phyloP scores from a whole-genome alignment of 2,797 vertebrate species.

The Arnoldichthys spilopterus region DNA sequence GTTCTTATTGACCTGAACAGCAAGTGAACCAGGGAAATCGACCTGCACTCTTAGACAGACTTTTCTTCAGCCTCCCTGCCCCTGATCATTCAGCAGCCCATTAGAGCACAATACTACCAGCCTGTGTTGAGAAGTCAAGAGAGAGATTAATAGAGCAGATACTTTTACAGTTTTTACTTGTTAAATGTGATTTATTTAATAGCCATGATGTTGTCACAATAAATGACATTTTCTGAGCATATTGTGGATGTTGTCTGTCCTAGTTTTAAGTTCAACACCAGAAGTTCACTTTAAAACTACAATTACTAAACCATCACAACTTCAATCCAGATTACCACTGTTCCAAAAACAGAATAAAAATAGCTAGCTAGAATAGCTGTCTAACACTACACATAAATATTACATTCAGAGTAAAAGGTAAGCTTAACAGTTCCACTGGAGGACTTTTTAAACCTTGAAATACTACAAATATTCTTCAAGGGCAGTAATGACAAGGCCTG shows the following conservation, averaged over 20 bases:
- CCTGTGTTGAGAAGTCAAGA: background rate
- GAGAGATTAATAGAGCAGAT: background rate
- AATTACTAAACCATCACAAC: no score
- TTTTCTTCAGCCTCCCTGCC: constrained; percentile 9
- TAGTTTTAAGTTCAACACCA: no score
- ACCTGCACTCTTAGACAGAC: constrained; percentile 16
- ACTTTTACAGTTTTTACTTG: background rate
- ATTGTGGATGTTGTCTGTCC: background rate
- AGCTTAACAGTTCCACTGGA: no score
- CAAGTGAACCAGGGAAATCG: constrained; percentile 11
- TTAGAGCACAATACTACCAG: background rate
- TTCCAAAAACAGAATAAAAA: no score
- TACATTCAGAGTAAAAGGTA: no score
- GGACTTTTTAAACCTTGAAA: no score
- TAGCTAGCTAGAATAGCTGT: no score
- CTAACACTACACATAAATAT: no score
- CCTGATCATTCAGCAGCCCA: background rate
- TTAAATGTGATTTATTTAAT: background rate
- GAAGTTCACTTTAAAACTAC: no score
- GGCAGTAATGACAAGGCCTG: no score
- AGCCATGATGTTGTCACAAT: background rate
- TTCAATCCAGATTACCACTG: no score
- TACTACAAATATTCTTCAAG: no score
- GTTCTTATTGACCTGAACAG: constrained; percentile 7
- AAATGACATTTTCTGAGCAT: background rate